These are phyloP conservation scores for Nasonovia ribisnigri DNA, from an alignment of 2,888 invertebrate species.

Conservation along the genomic window DNA sequence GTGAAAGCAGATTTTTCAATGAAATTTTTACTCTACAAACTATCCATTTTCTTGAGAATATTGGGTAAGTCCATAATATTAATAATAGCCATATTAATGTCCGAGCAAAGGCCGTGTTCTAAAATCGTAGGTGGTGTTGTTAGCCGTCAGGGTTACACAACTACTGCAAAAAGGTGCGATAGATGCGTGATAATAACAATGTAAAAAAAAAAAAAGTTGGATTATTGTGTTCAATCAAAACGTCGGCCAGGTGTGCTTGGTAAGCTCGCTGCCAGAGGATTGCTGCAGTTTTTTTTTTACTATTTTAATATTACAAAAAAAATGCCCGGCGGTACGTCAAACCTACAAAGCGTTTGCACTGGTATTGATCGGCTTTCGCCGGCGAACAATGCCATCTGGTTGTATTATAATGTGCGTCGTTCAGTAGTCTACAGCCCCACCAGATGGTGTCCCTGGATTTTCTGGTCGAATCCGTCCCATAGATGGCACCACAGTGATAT, in stretches of 20 bases:
- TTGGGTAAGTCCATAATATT: too few species aligned
- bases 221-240: background rate
- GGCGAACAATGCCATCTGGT: constrained; percentile 26
- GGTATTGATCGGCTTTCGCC: constrained; percentile 10
- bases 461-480: background rate
- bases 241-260: background rate
- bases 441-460: background rate
- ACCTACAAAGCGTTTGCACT: background rate
- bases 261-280: too few species aligned
- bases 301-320: constrained; percentile 3
- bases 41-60: background rate
- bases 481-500: constrained; percentile 17
- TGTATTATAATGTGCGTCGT: background rate
- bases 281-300: background rate
- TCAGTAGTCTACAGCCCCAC: background rate
- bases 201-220: background rate
- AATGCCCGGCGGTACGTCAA: background rate
- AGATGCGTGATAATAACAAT: background rate
- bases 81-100: background rate
- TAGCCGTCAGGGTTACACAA: background rate
- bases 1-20: background rate
- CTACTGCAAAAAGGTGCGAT: background rate
- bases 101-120: background rate
- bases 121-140: background rate
- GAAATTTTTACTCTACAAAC: background rate